These are phyloP conservation scores for Oncorhynchus keta DNA, from an alignment of 2,113 vertebrate genomes.

Conservation along the genomic window DNA sequence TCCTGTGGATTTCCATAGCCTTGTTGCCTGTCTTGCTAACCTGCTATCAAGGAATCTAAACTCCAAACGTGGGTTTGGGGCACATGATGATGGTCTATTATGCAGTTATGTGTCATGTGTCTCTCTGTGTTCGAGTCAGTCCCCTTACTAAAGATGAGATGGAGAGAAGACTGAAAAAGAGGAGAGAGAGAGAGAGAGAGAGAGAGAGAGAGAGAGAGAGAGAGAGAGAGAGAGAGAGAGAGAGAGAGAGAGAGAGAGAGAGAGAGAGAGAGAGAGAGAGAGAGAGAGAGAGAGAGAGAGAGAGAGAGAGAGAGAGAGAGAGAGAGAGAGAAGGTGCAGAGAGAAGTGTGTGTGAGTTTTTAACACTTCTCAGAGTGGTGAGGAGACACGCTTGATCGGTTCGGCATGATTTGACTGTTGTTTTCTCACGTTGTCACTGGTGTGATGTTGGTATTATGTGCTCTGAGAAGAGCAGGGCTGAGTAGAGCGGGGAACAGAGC, in stretches of 20 bases:
- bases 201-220: constrained; percentile 12
- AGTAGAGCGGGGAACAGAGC: constrained; percentile 64
- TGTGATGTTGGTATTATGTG: constrained; percentile 86
- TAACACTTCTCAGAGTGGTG: constrained; percentile 66
- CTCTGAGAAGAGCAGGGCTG: constrained; percentile 59
- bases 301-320: not conserved
- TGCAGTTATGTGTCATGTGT: not conserved
- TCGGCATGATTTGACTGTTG: constrained; percentile 83
- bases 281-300: constrained; percentile 4
- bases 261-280: not conserved
- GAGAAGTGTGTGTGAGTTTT: constrained; percentile 55
- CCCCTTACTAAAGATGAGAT: not conserved
- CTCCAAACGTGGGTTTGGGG: not conserved
- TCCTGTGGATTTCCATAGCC: not conserved
- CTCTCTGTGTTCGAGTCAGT: not conserved
- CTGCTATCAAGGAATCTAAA: not conserved
- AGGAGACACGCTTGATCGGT: constrained; percentile 78
- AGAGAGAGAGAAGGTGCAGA: constrained; percentile 7
- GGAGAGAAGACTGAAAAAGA: not conserved
- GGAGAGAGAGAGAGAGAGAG: not conserved
- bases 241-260: too few species aligned
- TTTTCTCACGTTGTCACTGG: constrained; percentile 96
- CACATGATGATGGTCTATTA: not conserved
- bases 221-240: too few species aligned
- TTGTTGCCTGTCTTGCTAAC: not conserved